These are phyloP conservation scores for Ecliptopera silaceata DNA, from an alignment of 2,888 invertebrate genomes.

Conservation along the genomic window DNA sequence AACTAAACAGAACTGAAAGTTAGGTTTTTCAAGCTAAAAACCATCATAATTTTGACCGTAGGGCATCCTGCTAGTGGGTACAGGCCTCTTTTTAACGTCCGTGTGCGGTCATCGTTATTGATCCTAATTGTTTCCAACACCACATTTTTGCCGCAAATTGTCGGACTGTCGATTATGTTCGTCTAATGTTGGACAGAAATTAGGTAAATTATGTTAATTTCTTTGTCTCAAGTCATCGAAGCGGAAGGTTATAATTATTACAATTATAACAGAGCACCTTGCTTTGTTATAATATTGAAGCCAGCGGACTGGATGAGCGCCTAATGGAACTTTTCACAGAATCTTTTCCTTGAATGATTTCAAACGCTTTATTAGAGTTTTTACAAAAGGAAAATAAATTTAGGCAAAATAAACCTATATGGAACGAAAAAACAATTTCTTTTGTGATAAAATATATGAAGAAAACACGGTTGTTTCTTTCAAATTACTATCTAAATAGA, in stretches of 20 bases:
- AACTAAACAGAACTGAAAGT: too few species aligned
- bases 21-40: too few species aligned
- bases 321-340: slow-evolving; percentile 51
- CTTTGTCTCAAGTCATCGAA: slow-evolving; percentile 72
- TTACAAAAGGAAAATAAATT: not conserved
- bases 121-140: slow-evolving; percentile 68
- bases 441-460: too few species aligned
- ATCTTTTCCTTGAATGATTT: slow-evolving; percentile 37
- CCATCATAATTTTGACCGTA: too few species aligned
- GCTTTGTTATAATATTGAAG: slow-evolving; percentile 51
- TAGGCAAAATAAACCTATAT: too few species aligned
- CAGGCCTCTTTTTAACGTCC: too few species aligned
- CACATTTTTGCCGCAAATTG: slow-evolving; percentile 71
- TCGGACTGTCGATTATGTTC: slow-evolving; percentile 64
- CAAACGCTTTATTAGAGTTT: slow-evolving; percentile 2
- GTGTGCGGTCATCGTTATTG: slow-evolving; percentile 42
- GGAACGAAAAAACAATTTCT: too few species aligned
- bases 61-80: too few species aligned
- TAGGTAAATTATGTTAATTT: slow-evolving; percentile 80
- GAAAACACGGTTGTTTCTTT: too few species aligned
- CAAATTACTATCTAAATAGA: not conserved
- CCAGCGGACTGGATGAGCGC: slow-evolving; percentile 47
- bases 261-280: slow-evolving; percentile 62
- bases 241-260: slow-evolving; percentile 81
- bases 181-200: slow-evolving; percentile 78